Evolutionary conservation across 2,797 vertebrate genomes (phyloP), one percentile per base, ranked within the genome.

Genomic region (Otolemur crassicaudatus): DNA sequence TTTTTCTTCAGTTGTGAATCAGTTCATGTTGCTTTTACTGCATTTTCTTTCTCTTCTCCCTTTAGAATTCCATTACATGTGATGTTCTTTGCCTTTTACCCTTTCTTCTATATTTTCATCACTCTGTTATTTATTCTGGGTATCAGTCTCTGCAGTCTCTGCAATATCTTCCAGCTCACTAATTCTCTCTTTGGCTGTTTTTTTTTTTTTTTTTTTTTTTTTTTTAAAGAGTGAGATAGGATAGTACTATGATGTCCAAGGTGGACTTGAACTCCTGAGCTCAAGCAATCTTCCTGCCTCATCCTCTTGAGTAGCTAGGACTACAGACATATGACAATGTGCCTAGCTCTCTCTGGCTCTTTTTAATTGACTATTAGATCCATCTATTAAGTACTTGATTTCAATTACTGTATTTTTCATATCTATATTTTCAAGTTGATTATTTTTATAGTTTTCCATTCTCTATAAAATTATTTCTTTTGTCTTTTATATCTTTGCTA

Each of bases 101-200:
- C 13, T 86, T 86, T 94, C 43, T 75, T 80, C n/a, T 85, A 34
- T 61, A 56, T 34, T 67, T 90, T 70, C 43, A 63, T 53, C 34
- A n/a, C n/a, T 34, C 37, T 92, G 2, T 49, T 80, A n/a, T 92
- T 90, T 76, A 69, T 61, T 77, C 56, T 73, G 25, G 34, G 67
- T 83, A 84, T 56, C 34, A 80, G 67, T 43, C 37, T 97, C 70
- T 80, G n/a, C 86, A 93, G 67, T 43, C 37, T 97, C 70, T 80
- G n/a, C 86, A 93, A 90, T 87, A 67, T 27, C 9, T 92, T 90
- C 67, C n/a, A 77, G 67, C 87, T 94, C 56, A 73, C 27, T 73
- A 85, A 82, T 88, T 53, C 43, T 83, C 27, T 93, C 53, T 83
- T 80, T 76, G 22, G 31, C 43, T 86, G 5, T n/a, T 81, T 85